A percentile compares a stretch with the other conserved stretches of the same genome.
phyloP scores from a whole-genome alignment of 2,113 vertebrate species.

The Aegotheles bennettii region DNA sequence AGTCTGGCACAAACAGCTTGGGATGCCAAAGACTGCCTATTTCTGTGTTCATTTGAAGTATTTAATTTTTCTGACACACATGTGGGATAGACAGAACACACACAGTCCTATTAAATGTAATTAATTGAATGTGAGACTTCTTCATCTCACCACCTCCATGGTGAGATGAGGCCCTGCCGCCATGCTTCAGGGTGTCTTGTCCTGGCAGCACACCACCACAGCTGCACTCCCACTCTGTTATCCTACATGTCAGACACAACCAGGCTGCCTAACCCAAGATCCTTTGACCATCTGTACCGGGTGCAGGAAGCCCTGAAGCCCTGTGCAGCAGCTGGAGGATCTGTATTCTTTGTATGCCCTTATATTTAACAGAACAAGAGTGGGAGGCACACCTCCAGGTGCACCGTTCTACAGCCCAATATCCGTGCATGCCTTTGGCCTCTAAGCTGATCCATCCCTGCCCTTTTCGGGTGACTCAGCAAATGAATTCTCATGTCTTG shows the following conservation, averaged over 20 bases:
- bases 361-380: not conserved
- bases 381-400: not conserved
- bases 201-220: not conserved
- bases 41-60: not conserved
- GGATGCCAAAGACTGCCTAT: not conserved
- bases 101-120: not conserved
- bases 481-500: not conserved
- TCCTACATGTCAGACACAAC: not conserved
- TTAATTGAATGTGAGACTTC: not conserved
- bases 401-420: not conserved
- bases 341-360: not conserved
- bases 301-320: not conserved
- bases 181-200: not conserved
- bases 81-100: not conserved
- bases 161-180: accelerated
- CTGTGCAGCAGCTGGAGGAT: not conserved
- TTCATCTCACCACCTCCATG: not conserved
- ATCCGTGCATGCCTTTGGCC: not conserved
- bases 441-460: not conserved
- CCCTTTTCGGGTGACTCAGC: not conserved
- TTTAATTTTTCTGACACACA: not conserved
- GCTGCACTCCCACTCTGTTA: not conserved
- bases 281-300: not conserved
- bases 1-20: not conserved
- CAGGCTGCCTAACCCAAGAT: not conserved